A percentile compares a stretch with the other conserved stretches of the same genome.
Evolutionary conservation across 2,888 invertebrate genomes (phyloP).

Genomic region (Hemaris fuciformis): DNA sequence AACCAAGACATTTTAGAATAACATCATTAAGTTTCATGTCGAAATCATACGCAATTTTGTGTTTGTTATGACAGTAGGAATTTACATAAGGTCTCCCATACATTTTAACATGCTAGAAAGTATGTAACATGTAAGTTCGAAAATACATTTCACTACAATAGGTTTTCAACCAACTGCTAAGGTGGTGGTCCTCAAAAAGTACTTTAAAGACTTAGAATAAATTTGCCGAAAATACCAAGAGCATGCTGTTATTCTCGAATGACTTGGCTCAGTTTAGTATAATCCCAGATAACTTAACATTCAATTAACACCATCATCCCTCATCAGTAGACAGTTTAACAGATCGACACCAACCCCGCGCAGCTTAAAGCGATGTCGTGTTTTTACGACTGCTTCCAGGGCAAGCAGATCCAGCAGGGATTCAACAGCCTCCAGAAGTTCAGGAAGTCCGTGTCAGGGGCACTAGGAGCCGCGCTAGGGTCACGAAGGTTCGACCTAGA

Average conservation of each 20-base stretch:
- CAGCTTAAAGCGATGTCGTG: constrained; percentile 81
- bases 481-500: constrained; percentile 75
- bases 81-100: too few species aligned
- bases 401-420: constrained; percentile 74
- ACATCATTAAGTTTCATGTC: too few species aligned
- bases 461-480: constrained; percentile 75
- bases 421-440: constrained; percentile 87
- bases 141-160: too few species aligned
- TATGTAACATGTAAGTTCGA: too few species aligned
- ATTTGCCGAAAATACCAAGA: too few species aligned
- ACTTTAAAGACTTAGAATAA: too few species aligned
- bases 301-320: constrained; percentile 65
- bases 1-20: too few species aligned
- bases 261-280: neutral
- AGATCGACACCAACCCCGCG: constrained; percentile 43
- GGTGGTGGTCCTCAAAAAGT: too few species aligned
- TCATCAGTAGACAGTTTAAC: constrained; percentile 52
- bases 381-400: constrained; percentile 80
- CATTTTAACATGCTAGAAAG: too few species aligned
- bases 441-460: constrained; percentile 86
- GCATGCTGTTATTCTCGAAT: neutral
- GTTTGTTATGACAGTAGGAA: too few species aligned
- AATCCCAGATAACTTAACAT: neutral
- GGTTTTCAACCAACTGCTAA: too few species aligned
- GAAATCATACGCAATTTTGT: too few species aligned